Conservation (phyloP, 1,140 invertebrate species). For the Drosophila mojavensis region DNA sequence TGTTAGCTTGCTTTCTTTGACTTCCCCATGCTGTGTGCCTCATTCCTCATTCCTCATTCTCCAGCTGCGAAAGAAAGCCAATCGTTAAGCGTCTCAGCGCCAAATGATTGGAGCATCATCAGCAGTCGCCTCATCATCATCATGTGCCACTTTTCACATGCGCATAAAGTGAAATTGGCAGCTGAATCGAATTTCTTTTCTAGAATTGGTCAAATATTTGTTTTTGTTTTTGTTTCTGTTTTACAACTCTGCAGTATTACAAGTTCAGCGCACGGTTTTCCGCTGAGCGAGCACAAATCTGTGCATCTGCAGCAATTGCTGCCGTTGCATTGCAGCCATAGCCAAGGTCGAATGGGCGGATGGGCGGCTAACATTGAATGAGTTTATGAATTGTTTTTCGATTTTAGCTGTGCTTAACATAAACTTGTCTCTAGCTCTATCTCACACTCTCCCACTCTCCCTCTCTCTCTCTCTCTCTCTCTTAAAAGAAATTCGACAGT, state of each 20-base stretch:
- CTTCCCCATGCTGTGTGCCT: conserved; percentile 12
- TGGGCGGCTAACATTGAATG: conserved; percentile 65
- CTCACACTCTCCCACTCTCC: background rate
- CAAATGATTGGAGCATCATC: conserved; percentile 67
- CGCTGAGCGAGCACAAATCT: conserved; percentile 32
- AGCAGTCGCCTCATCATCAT: conserved; percentile 66
- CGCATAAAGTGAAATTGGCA: conserved; percentile 76
- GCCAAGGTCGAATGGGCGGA: conserved; percentile 59
- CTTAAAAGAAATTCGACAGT: conserved; percentile 20
- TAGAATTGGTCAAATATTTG: conserved; percentile 34
- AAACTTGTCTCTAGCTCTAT: conserved; percentile 3
- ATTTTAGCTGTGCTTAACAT: conserved; percentile 38
- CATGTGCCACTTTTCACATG: conserved; percentile 79
- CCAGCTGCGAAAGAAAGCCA: conserved; percentile 64
- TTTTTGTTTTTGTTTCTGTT: background rate
- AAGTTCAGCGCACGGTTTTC: background rate
- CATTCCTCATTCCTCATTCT: conserved; percentile 25
- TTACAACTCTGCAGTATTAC: background rate
- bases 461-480: conserved; percentile 22
- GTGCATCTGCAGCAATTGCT: conserved; percentile 6
- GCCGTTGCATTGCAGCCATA: conserved; percentile 13
- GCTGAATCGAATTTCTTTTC: conserved; percentile 53
- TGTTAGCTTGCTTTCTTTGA: conserved; percentile 46
- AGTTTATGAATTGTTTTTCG: conserved; percentile 19
- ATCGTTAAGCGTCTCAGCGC: conserved; percentile 58